Conservation (phyloP, 2,888 invertebrate genomes). For the Cheilosia soror region DNA sequence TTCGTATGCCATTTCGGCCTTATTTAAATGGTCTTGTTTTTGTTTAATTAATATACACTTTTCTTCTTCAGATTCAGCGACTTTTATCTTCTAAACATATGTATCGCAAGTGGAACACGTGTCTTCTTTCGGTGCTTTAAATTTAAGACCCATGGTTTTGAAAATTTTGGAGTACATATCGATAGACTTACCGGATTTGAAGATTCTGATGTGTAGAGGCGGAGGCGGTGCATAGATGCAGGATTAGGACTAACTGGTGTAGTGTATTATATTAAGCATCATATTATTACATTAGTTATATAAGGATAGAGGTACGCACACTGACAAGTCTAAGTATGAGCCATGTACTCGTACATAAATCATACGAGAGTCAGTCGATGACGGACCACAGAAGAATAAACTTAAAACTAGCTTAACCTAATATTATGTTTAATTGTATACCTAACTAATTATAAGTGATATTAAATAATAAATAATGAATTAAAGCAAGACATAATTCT, state of each 20-base stretch:
- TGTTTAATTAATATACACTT: constrained; percentile 10
- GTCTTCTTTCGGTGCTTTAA: constrained; percentile 43
- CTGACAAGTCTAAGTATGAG: too few relatives aligned
- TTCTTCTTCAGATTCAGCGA: neutral
- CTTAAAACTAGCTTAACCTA: too few relatives aligned
- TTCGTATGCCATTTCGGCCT: constrained; percentile 51
- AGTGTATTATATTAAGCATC: too few relatives aligned
- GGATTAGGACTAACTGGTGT: constrained; percentile 40
- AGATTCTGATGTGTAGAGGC: constrained; percentile 29
- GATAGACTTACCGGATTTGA: constrained; percentile 49
- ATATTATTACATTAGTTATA: too few relatives aligned
- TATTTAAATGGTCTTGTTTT: constrained; percentile 20
- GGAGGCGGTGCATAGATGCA: constrained; percentile 55
- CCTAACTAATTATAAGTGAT: too few relatives aligned
- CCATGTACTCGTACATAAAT: too few relatives aligned
- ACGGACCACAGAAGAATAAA: too few relatives aligned
- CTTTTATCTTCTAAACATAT: neutral
- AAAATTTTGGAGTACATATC: constrained; percentile 63
- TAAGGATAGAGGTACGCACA: too few relatives aligned
- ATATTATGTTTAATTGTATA: too few relatives aligned
- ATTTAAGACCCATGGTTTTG: constrained; percentile 61
- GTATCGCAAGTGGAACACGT: constrained; percentile 23
- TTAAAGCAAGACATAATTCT: too few relatives aligned
- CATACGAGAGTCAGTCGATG: too few relatives aligned
- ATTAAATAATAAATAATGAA: too few relatives aligned